Percentiles rank a stretch among this genome's conserved stretches.
Evolutionary conservation across 2,797 vertebrate species (phyloP).

Genomic region (Centroberyx gerrardi): DNA sequence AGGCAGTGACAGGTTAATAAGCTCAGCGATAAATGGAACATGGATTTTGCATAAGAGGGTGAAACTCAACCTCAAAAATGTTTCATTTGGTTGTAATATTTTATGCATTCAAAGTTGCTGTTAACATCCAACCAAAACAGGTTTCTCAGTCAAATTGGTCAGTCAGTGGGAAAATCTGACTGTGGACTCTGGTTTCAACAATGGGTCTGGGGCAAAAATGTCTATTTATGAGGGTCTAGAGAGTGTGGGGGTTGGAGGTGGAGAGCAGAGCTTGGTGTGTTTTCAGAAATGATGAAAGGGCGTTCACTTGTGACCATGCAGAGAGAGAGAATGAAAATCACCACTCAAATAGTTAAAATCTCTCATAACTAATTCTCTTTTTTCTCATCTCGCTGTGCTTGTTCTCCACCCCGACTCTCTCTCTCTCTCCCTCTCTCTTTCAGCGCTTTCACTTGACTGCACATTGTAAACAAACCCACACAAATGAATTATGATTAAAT

Average conservation of each 20-base stretch:
- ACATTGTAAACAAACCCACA: slow-evolving; percentile 69
- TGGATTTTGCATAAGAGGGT: background rate
- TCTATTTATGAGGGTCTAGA: slow-evolving; percentile 14
- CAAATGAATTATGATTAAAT: slow-evolving; percentile 76
- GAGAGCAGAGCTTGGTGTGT: background rate
- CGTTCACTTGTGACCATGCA: background rate
- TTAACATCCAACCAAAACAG: slow-evolving; percentile 10
- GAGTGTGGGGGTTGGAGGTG: background rate
- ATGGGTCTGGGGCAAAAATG: background rate
- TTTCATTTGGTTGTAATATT: slow-evolving; percentile 24
- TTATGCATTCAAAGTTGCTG: background rate
- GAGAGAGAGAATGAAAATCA: slow-evolving; percentile 19
- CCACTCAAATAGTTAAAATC: slow-evolving; percentile 13
- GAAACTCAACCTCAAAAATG: slow-evolving; percentile 12
- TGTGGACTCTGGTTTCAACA: background rate
- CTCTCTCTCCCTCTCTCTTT: background rate
- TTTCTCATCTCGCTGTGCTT: slow-evolving; percentile 27
- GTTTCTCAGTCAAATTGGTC: background rate
- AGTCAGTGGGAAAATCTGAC: background rate
- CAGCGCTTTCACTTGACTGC: slow-evolving; percentile 33
- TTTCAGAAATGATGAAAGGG: slow-evolving; percentile 2
- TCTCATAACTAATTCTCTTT: slow-evolving; percentile 20
- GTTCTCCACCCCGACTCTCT: slow-evolving; percentile 19
- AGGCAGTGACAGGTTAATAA: background rate
- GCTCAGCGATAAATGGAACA: slow-evolving; percentile 3